Evolutionary conservation across 2,888 invertebrate species (phyloP), one percentile per base, ranked within the genome.

Genomic region (Plemyria rubiginata): DNA sequence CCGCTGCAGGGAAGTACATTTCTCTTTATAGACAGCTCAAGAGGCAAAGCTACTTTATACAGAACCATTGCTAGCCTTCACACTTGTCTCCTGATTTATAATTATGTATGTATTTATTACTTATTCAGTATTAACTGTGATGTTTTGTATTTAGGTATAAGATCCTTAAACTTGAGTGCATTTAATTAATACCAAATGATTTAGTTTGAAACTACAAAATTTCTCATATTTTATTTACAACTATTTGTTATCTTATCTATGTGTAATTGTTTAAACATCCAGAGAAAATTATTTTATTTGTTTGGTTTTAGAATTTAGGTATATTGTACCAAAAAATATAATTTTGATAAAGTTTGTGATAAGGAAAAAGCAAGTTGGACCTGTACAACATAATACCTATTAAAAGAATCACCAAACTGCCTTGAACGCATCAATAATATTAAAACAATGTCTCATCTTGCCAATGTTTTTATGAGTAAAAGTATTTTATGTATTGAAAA

Each of bases 1-100:
- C 96, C 32, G 95, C 96, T 22, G 97, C 97, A 50, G 95, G 97
- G 53, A 97, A 97, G 89, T 98, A 97, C 83, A 96, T 97, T 70
- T 96, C 96, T 1, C 90, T 98, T 40, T 97, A 96, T 84, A 94
- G 97, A 75, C 95, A 96, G 82, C 92, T 98, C 45, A 93, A 92
- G 75, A 81, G 91, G 75, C 91, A 91, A 73, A 90, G 78, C 70
- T 90, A 87, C 75, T 92, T 92, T 74, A 84, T 92, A 78, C 92
- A 93, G 73, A 85, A 82, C 81, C 89, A 90, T 85, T 91, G 86
- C 84, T 88, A 82, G 74, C 76, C 70, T 73, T 73, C 70, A 64
- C 32, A 52, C 46, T 71, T 11, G 68, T 68, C 40, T 67, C 65
- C 73, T 67, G 46, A 71, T 77, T 77, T 77, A 71, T 43, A 60